A percentile compares a stretch with the other conserved stretches of the same genome.
Evolutionary conservation across 2,797 vertebrate species (phyloP).

Genomic region (Pyrocephalus nanus): DNA sequence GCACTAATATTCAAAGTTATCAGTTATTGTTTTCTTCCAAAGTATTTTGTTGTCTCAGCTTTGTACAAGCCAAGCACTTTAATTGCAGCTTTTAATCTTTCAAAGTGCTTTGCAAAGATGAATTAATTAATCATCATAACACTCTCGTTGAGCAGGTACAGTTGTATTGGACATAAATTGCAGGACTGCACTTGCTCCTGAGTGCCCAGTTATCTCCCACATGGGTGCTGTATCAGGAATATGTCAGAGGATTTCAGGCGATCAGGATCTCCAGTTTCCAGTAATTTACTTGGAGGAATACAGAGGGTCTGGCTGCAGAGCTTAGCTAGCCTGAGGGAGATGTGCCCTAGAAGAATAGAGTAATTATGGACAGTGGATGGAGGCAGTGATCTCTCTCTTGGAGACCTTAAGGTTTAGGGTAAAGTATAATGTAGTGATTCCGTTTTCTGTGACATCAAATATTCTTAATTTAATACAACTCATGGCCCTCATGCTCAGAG

Average conservation of each 20-base stretch:
- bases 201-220: not conserved
- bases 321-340: not conserved
- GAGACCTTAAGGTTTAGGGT: not conserved
- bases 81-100: slow-evolving; percentile 56
- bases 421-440: not conserved
- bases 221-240: not conserved
- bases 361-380: not conserved
- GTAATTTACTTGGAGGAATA: not conserved
- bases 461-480: not conserved
- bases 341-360: not conserved
- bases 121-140: slow-evolving; percentile 41
- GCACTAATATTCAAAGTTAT: slow-evolving; percentile 33
- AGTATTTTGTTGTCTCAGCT: slow-evolving; percentile 63
- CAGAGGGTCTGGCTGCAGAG: not conserved
- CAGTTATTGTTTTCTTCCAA: slow-evolving; percentile 42
- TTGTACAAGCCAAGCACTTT: slow-evolving; percentile 48
- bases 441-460: not conserved
- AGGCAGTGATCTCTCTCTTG: not conserved
- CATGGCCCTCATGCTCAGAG: not conserved
- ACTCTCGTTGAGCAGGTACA: not conserved
- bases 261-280: not conserved
- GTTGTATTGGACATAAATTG: not conserved
- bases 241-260: not conserved
- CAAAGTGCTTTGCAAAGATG: slow-evolving; percentile 37
- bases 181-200: not conserved